Base-by-base conservation (phyloP, 30 jellyfish, hydroid and myxozoan genomes). In the Cassiopea xamachana region DNA sequence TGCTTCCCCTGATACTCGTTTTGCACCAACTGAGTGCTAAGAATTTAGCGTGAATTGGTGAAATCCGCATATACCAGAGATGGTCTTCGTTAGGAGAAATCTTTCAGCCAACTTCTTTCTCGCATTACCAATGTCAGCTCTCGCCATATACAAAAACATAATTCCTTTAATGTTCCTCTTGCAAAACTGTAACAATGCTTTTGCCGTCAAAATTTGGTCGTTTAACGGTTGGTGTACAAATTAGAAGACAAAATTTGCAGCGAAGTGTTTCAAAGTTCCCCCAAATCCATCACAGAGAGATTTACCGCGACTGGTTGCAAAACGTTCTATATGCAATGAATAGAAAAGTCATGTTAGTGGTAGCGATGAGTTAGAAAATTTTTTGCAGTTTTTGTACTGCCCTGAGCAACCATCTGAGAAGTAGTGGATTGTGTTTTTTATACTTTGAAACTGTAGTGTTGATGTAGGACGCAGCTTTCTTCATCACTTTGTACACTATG, bases 321-420 rank as follows among this genome's bases (percentile, higher is more conserved):
- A 48, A 79, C 46, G 48, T 59, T 79, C 79, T 81, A 48, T 13
- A 5, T 51, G 78, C 87, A 79, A n/a, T 79, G 55, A 9, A 79
- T 79, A 15, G 46, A 16, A 79, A 79, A 79, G 81, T 79, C 87
- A 6, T 50, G 46, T 79, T 79, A 45, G 55, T 79, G 87, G 76
- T 48, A 46, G 19, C 87, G 48, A 48, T 43, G 74, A 46, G 46
- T 79, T 46, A 50, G n/a, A 51, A 79, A 51, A 51, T 27, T 79
- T 4, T 18, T 79, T 50, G 76, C 87, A 79, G 76, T 1, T 79
- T 46, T 79, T 79, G 87, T 46, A 79, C 9, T 46, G 79, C 13
- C 58, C 81, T 74, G 83, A 12, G 87, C 87, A 79, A 48, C 17
- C 87, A 79, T 79, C 87, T 74, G 83, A 74, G 39, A 74, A 74